Conservation (phyloP, 1,140 invertebrate genomes). For the Zaprionus taronus region DNA sequence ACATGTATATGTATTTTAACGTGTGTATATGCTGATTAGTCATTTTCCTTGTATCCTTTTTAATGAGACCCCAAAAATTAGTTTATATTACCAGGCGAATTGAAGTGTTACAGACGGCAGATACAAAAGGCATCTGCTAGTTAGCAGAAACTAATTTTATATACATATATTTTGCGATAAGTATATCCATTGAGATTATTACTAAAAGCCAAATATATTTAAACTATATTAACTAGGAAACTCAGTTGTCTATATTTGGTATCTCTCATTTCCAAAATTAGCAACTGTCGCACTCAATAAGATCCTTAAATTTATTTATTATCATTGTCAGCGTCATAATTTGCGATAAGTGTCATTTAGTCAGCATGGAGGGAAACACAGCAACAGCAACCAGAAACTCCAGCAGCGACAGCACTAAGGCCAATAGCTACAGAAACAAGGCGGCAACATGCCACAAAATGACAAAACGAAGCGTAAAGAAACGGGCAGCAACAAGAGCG, state of each 20-base stretch:
- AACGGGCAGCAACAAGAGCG: slow-evolving; percentile 51
- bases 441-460: slow-evolving; percentile 74
- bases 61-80: slow-evolving; percentile 75
- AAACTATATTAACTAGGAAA: slow-evolving; percentile 55
- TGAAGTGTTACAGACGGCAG: slow-evolving; percentile 5
- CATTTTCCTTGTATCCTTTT: slow-evolving; percentile 65
- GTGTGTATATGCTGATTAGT: slow-evolving; percentile 65
- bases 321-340: slow-evolving; percentile 78
- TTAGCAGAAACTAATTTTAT: too few species aligned
- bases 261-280: background rate
- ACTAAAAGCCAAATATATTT: slow-evolving; percentile 35
- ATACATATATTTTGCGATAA: too few species aligned
- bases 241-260: background rate
- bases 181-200: background rate
- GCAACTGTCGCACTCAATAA: slow-evolving; percentile 7
- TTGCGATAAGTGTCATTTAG: slow-evolving; percentile 76
- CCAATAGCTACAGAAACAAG: slow-evolving; percentile 38
- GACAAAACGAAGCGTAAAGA: slow-evolving; percentile 70
- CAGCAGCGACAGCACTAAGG: slow-evolving; percentile 6
- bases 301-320: slow-evolving; percentile 73
- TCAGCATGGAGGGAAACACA: slow-evolving; percentile 20
- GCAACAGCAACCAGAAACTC: background rate
- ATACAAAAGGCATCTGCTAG: background rate
- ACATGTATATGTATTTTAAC: background rate
- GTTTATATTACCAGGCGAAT: slow-evolving; percentile 70